Evolutionary conservation across 2,888 invertebrate genomes (phyloP), one percentile per base, ranked within the genome.

Genomic region (Polietes domitor): DNA sequence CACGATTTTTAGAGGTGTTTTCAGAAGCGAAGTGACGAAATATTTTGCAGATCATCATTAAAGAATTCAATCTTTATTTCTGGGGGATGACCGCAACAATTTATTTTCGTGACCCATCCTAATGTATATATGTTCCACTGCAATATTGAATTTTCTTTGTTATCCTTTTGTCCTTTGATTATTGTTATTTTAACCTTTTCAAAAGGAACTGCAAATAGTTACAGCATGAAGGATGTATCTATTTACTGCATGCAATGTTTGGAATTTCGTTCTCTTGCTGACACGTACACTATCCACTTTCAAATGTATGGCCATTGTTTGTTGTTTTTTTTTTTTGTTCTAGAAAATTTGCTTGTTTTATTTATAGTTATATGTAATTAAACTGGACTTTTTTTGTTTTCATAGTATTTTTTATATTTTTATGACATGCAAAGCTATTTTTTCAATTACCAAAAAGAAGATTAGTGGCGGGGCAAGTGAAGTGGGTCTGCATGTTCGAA

Each of bases 221-320:
- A 0, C 15, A 10, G 15, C 26, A 58, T 65, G 72, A 80, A 80
- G 76, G 76, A 76, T 80, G 43, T 76, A 76, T 80, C 65, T 81
- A 77, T 77, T 81, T 81, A 12, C 81, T 68, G 81, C 77, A 81
- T 81, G 81, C 81, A 17, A 81, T 81, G 58, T 75, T 70, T 61
- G 37, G 41, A 43, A 43, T 68, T 37, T 28, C 1, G 2, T 26
- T 15, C 26, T 61, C 12, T 63, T 24, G 24, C 58, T 4, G 26
- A 10, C 58, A 58, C 24, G 58, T 24, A 58, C 28, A 15, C 37
- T 19, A 65, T 15, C 15, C 17, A 43, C 24, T 19, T 41, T 58
- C 58, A 5, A 58, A 24, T 26, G 24, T 58, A 68, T 68, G 41
- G 43, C 68, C 68, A 43, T 43, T 37, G 37, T 71, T 70, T 50